Conservation (phyloP, 2,888 invertebrate species). For the Platerodrilus igneus region DNA sequence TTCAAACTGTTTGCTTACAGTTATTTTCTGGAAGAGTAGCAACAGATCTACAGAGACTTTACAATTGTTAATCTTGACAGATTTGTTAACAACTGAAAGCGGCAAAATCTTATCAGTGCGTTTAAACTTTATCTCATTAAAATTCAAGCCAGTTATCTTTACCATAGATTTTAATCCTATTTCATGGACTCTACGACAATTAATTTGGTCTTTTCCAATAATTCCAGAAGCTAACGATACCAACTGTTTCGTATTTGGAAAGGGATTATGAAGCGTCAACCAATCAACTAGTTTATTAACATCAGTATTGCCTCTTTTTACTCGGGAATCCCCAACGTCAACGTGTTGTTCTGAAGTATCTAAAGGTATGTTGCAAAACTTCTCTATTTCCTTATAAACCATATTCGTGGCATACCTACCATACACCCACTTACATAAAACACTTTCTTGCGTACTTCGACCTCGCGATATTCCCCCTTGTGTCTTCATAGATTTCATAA, state of each 20-base stretch:
- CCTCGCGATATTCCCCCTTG: slow-evolving; percentile 24
- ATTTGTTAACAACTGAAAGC: slow-evolving; percentile 25
- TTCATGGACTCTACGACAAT: slow-evolving; percentile 25
- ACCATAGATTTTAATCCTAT: slow-evolving; percentile 24
- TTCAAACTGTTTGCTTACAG: slow-evolving; percentile 28
- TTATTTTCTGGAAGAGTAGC: slow-evolving; percentile 27
- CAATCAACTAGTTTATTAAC: slow-evolving; percentile 25
- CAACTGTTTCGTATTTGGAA: slow-evolving; percentile 18
- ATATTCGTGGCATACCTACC: slow-evolving; percentile 27
- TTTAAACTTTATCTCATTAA: slow-evolving; percentile 32
- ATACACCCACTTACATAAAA: slow-evolving; percentile 34
- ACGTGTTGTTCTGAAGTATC: slow-evolving; percentile 26
- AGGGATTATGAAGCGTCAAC: slow-evolving; percentile 26
- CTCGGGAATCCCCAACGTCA: slow-evolving; percentile 25
- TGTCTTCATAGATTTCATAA: slow-evolving; percentile 23
- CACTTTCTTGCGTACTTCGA: slow-evolving; percentile 27
- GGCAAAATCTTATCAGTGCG: slow-evolving; percentile 31
- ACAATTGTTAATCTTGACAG: slow-evolving; percentile 21
- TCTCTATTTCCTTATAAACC: slow-evolving; percentile 33
- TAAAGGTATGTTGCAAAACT: slow-evolving; percentile 23
- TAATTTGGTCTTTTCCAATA: slow-evolving; percentile 31
- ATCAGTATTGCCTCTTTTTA: slow-evolving; percentile 24
- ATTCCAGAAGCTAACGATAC: slow-evolving; percentile 32
- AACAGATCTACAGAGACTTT: slow-evolving; percentile 24
- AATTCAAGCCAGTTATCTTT: slow-evolving; percentile 22